phyloP scores from a whole-genome alignment of 1,140 invertebrate genomes.

The Ceratoteleas bidentatus region DNA sequence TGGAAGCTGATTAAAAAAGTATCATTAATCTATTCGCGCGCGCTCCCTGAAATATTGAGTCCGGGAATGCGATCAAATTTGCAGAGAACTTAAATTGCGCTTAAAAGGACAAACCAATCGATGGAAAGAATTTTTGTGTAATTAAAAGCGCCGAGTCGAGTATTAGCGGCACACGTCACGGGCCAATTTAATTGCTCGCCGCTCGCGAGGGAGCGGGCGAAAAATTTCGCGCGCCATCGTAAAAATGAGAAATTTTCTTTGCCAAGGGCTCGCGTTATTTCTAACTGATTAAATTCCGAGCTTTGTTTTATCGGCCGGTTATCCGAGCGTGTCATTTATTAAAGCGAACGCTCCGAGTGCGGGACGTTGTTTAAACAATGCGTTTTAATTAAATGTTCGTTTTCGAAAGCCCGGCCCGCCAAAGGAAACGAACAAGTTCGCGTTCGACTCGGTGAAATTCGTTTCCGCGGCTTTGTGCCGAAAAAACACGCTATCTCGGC shows the following conservation, averaged over 20 bases:
- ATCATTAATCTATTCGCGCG: constrained; percentile 28
- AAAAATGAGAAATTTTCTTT: constrained; percentile 48
- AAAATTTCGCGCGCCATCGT: constrained; percentile 50
- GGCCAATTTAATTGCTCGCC: constrained; percentile 50
- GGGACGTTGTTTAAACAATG: too few relatives aligned
- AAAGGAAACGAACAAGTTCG: too few relatives aligned
- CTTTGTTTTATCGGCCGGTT: constrained; percentile 23
- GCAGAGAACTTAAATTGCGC: constrained; percentile 33
- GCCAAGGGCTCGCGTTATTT: constrained; percentile 31
- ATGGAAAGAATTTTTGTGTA: constrained; percentile 50
- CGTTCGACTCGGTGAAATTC: too few relatives aligned
- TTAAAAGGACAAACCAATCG: constrained; percentile 38
- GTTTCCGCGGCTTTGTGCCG: too few relatives aligned
- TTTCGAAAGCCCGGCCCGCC: too few relatives aligned
- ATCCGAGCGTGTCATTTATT: constrained; percentile 45
- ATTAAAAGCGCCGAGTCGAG: constrained; percentile 41
- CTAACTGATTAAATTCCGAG: constrained; percentile 43
- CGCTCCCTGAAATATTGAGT: constrained; percentile 26
- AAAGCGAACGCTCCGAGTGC: constrained; percentile 23
- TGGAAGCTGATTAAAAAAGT: constrained; percentile 20
- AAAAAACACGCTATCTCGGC: too few relatives aligned
- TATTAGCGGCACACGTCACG: constrained; percentile 37
- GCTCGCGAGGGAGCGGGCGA: too few relatives aligned
- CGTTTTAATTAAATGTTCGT: too few relatives aligned
- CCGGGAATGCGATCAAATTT: constrained; percentile 31